Conservation (phyloP, 2,888 invertebrate species). For the Netelia fuscicornis region DNA sequence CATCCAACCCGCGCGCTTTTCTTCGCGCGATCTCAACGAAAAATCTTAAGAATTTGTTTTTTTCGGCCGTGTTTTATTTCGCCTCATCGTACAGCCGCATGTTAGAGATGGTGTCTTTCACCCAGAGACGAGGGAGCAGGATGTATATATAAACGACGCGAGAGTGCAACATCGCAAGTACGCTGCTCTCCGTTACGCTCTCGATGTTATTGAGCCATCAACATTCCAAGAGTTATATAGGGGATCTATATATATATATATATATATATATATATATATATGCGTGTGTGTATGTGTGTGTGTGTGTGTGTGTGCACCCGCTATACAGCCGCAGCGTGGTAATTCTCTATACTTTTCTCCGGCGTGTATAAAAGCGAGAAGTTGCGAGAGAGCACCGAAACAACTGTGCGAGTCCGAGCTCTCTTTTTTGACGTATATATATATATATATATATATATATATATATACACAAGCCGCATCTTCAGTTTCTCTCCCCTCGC, state of each 20-base stretch:
- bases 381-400: constrained; percentile 54
- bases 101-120: not conserved
- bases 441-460: constrained; percentile 1
- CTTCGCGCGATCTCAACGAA: too few species aligned
- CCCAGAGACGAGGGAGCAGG: constrained; percentile 5
- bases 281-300: not conserved
- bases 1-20: too few species aligned
- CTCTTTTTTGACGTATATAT: not conserved
- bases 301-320: constrained; percentile 1
- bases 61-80: not conserved
- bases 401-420: constrained; percentile 1
- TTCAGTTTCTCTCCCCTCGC: constrained; percentile 5
- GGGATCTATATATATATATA: constrained; percentile 29
- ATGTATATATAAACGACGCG: not conserved
- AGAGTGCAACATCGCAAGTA: constrained; percentile 36
- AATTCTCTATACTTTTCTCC: constrained; percentile 63
- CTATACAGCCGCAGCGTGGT: constrained; percentile 34
- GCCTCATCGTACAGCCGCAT: not conserved
- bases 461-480: not conserved
- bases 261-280: not conserved
- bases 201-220: constrained; percentile 70
- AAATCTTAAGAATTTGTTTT: not conserved
- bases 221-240: constrained; percentile 68
- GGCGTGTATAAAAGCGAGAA: constrained; percentile 55
- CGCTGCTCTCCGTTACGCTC: constrained; percentile 54